phyloP scores from a whole-genome alignment of 2,888 invertebrate species.

The Torymus aiolomorphi region DNA sequence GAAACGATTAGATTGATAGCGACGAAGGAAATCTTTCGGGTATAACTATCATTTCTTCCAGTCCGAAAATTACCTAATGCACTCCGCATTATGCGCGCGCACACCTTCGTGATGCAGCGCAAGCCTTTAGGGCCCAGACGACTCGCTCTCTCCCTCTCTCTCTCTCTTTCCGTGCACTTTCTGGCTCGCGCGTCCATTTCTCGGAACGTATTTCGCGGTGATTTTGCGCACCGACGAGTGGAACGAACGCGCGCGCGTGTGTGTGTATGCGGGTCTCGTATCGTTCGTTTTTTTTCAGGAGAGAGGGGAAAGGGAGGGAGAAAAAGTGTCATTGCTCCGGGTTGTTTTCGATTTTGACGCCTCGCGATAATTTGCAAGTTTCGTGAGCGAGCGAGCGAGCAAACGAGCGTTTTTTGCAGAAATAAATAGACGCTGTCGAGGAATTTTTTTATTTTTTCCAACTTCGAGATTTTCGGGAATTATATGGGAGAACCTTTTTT shows the following conservation, averaged over 20 bases:
- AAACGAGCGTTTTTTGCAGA: too few relatives aligned
- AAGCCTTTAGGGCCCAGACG: slow-evolving; percentile 42
- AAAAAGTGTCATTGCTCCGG: slow-evolving; percentile 44
- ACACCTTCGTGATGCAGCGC: slow-evolving; percentile 26
- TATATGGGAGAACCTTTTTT: too few relatives aligned
- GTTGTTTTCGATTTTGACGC: slow-evolving; percentile 33
- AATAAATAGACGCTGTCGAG: slow-evolving; percentile 6
- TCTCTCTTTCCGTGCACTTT: slow-evolving; percentile 8
- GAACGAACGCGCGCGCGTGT: too few relatives aligned
- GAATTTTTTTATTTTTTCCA: not conserved
- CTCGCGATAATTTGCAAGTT: slow-evolving; percentile 32
- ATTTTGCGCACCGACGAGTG: slow-evolving; percentile 1
- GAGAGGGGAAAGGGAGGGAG: not conserved
- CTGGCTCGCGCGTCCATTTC: not conserved
- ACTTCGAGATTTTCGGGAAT: too few relatives aligned
- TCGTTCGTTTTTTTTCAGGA: not conserved
- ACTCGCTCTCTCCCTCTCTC: not conserved
- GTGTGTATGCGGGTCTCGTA: too few relatives aligned
- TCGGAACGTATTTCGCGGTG: slow-evolving; percentile 39
- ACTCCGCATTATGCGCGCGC: slow-evolving; percentile 19
- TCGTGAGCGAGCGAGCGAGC: slow-evolving; percentile 3
- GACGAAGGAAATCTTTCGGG: not conserved
- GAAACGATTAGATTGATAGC: slow-evolving; percentile 35
- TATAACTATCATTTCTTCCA: slow-evolving; percentile 22
- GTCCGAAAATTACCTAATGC: slow-evolving; percentile 30